Evolutionary conservation across 2,888 invertebrate genomes (phyloP).

Genomic region (Oxyscelio sp.): DNA sequence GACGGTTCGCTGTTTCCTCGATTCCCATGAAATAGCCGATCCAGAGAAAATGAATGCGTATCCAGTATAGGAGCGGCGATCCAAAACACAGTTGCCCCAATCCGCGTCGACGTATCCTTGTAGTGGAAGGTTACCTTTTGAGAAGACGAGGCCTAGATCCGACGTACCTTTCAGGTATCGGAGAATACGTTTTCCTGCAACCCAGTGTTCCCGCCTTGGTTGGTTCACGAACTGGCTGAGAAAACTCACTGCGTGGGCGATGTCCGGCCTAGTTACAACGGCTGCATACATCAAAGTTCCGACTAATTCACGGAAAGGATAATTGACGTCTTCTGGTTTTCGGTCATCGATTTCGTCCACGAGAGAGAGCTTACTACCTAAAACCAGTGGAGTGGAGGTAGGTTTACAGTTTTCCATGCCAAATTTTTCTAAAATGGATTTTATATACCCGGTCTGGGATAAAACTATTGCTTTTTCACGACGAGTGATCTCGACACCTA

Average conservation of each 20-base stretch:
- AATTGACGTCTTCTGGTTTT: not conserved
- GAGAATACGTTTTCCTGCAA: conserved; percentile 10
- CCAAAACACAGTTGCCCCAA: conserved; percentile 63
- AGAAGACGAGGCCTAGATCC: not conserved
- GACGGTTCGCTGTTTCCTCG: conserved; percentile 25
- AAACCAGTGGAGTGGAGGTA: not conserved
- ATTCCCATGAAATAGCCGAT: conserved; percentile 19
- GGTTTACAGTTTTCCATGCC: no score
- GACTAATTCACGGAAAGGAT: not conserved
- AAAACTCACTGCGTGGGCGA: no score
- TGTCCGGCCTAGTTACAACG: not conserved
- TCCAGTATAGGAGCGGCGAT: conserved; percentile 69
- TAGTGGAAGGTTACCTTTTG: not conserved
- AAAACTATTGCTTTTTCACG: no score
- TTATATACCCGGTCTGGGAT: no score
- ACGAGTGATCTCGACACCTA: not conserved
- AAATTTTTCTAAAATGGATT: no score
- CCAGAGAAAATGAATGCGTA: conserved; percentile 32
- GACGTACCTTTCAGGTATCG: conserved; percentile 1
- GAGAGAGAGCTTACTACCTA: not conserved
- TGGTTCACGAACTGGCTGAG: not conserved
- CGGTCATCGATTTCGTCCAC: not conserved
- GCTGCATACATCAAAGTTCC: not conserved
- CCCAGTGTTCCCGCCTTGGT: not conserved
- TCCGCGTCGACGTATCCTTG: conserved; percentile 79